Conservation (phyloP, 2,113 vertebrate genomes). For the Cricetomys ansorgei region DNA sequence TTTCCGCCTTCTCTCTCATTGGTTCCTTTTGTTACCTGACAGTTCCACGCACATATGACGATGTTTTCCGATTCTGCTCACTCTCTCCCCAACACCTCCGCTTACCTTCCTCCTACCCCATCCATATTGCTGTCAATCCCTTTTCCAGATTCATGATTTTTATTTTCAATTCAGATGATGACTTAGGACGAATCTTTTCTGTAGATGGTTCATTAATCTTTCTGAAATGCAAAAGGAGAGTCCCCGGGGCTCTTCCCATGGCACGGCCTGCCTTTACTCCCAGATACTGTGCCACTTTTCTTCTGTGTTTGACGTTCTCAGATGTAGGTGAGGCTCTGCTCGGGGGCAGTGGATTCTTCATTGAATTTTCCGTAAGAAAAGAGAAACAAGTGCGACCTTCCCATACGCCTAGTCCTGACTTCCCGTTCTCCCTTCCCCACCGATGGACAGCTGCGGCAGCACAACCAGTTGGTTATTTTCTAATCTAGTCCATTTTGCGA, state of each 20-base stretch:
- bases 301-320: neutral
- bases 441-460: neutral
- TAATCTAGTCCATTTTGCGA: slow-evolving; percentile 74
- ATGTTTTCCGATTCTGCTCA: neutral
- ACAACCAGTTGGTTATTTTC: slow-evolving; percentile 69
- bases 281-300: neutral
- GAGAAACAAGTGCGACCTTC: neutral
- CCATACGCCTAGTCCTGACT: neutral
- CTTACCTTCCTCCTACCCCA: neutral
- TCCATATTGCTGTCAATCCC: neutral
- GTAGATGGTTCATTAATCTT: neutral
- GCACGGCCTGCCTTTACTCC: accelerated
- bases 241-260: neutral
- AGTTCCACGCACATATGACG: neutral
- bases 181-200: neutral
- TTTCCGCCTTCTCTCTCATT: neutral
- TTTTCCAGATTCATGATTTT: neutral
- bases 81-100: neutral
- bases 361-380: neutral
- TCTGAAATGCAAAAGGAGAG: neutral
- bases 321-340: neutral
- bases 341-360: neutral
- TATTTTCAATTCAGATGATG: neutral
- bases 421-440: neutral
- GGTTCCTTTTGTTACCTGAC: neutral